Evolutionary conservation across 2,113 vertebrate species (phyloP).

Genomic region (Rhinolophus ferrumequinum): DNA sequence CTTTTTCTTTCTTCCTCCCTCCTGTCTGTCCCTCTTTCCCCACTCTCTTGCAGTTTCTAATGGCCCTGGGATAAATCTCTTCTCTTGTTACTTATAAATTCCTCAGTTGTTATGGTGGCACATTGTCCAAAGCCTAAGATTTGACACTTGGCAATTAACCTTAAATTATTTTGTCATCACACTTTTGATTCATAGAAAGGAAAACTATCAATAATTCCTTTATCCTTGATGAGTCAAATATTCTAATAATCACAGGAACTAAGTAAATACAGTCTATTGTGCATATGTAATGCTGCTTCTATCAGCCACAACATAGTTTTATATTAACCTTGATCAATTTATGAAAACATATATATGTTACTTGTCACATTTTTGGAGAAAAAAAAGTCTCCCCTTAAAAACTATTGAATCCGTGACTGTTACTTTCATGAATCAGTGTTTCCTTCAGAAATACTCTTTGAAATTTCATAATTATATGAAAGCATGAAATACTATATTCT

Average conservation of each 20-base stretch:
- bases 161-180: conserved; percentile 38
- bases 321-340: not conserved
- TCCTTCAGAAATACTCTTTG: conserved; percentile 7
- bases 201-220: not conserved
- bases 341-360: not conserved
- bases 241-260: not conserved
- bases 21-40: not conserved
- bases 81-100: conserved; percentile 10
- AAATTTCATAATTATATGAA: conserved; percentile 5
- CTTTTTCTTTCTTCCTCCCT: not conserved
- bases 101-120: not conserved
- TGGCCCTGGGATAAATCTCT: not conserved
- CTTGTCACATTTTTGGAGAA: not conserved
- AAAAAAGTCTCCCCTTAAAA: not conserved
- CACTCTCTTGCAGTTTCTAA: not conserved
- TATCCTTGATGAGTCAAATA: not conserved
- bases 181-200: not conserved
- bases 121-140: not conserved
- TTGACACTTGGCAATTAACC: conserved; percentile 7
- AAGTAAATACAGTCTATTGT: not conserved
- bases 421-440: conserved; percentile 15
- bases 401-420: not conserved
- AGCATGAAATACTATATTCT: not conserved
- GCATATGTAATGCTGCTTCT: not conserved
- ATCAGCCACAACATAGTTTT: not conserved